Percentiles rank a stretch among this genome's conserved stretches.
Evolutionary conservation across 2,888 invertebrate genomes (phyloP).

Genomic region (Noctua pronuba): DNA sequence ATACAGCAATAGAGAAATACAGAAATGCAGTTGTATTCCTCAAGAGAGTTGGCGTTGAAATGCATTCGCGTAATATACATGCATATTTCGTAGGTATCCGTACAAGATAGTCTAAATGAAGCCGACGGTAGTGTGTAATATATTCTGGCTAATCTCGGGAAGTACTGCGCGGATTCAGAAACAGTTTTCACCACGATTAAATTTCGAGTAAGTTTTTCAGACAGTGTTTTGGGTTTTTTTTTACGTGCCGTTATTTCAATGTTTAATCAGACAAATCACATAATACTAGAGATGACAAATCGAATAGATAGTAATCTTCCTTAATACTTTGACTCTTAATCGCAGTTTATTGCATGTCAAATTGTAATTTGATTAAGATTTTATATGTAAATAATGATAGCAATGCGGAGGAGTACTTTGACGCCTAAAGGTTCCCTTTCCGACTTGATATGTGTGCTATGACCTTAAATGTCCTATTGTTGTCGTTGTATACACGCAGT

Average conservation of each 20-base stretch:
- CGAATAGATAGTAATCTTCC: background rate
- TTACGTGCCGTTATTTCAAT: background rate
- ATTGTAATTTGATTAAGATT: slow-evolving; percentile 1
- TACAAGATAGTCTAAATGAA: slow-evolving; percentile 32
- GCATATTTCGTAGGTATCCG: slow-evolving; percentile 36
- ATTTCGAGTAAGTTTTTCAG: slow-evolving; percentile 16
- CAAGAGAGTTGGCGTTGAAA: slow-evolving; percentile 49
- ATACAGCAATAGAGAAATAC: slow-evolving; percentile 36
- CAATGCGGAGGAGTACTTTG: too few relatives aligned
- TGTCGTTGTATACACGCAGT: too few relatives aligned
- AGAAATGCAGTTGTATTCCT: slow-evolving; percentile 37
- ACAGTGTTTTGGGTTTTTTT: background rate
- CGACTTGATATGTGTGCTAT: too few relatives aligned
- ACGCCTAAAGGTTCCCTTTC: too few relatives aligned
- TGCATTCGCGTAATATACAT: slow-evolving; percentile 43
- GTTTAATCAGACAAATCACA: background rate
- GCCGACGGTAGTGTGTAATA: slow-evolving; percentile 42
- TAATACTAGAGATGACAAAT: background rate
- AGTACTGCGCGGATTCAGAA: slow-evolving; percentile 44
- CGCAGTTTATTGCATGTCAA: background rate
- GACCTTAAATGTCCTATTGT: too few relatives aligned
- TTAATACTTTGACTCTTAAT: background rate
- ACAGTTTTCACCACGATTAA: slow-evolving; percentile 29
- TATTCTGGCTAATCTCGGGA: slow-evolving; percentile 54
- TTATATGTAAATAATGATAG: background rate